A percentile compares a stretch with the other conserved stretches of the same genome.
Evolutionary conservation across 2,113 vertebrate species (phyloP).

Genomic region (Chloropsis cyanopogon): DNA sequence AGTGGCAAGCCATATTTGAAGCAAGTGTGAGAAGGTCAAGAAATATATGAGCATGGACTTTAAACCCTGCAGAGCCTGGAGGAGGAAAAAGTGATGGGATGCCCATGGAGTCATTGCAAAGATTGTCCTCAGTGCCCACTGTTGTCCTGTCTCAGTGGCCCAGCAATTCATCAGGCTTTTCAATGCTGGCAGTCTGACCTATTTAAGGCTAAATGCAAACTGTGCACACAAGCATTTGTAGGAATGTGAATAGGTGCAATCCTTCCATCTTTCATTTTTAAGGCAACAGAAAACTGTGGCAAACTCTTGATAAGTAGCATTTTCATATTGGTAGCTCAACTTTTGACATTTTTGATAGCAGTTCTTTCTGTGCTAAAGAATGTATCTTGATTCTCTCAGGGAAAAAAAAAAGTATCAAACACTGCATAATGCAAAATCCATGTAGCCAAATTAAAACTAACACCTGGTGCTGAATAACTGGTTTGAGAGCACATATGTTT

Average conservation of each 20-base stretch:
- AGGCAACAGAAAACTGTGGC: neutral
- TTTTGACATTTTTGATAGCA: neutral
- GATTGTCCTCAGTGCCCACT: neutral
- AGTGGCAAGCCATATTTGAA: neutral
- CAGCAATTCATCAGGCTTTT: neutral
- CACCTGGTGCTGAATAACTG: neutral
- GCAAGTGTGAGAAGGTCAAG: neutral
- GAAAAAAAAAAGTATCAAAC: neutral
- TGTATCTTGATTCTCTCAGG: neutral
- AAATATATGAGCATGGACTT: neutral
- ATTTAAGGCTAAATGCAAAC: neutral
- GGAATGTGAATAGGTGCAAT: neutral
- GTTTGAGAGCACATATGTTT: conserved; percentile 25
- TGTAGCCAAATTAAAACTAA: conserved; percentile 30
- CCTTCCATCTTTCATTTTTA: neutral
- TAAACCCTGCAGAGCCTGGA: neutral
- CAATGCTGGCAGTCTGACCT: neutral
- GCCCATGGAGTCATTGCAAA: neutral
- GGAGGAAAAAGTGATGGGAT: neutral
- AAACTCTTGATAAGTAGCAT: neutral
- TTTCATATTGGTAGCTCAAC: neutral
- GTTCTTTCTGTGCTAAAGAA: neutral
- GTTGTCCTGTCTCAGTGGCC: neutral
- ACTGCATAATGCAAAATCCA: neutral
- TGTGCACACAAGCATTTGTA: neutral